phyloP scores from a whole-genome alignment of 1,140 invertebrate genomes.

The Procambarus clarkii region DNA sequence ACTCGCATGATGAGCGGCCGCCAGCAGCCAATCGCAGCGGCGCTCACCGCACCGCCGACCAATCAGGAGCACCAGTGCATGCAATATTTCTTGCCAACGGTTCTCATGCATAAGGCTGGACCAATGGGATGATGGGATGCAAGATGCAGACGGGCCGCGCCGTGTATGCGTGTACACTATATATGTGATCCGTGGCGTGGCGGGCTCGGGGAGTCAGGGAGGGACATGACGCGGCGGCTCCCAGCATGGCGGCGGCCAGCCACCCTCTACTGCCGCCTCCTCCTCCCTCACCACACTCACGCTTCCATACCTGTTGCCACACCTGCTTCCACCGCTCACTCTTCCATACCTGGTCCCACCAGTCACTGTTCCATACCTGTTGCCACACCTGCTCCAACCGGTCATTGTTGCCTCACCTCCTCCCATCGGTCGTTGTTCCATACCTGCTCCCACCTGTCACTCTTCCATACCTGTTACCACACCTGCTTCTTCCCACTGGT shows the following conservation, averaged over 20 bases:
- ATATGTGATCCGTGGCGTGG: not conserved
- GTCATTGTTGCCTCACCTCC: no score
- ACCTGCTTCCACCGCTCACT: not conserved
- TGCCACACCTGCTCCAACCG: no score
- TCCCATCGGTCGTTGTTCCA: no score
- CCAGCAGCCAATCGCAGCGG: not conserved
- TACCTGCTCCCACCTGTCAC: no score
- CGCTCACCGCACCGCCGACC: not conserved
- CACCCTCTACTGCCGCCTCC: not conserved
- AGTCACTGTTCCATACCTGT: no score
- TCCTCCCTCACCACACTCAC: not conserved
- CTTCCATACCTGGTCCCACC: not conserved
- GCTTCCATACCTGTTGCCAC: no score
- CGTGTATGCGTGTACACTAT: not conserved
- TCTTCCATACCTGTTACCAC: no score
- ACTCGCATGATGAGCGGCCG: slow-evolving; percentile 24
- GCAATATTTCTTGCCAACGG: slow-evolving; percentile 1
- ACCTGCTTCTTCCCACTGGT: no score
- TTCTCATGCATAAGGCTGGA: not conserved
- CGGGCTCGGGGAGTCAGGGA: not conserved
- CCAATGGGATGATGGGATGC: not conserved
- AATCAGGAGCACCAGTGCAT: slow-evolving; percentile 20
- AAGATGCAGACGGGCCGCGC: not conserved
- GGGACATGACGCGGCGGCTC: no score
- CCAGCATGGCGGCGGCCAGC: not conserved